Percentiles rank a stretch among this genome's conserved stretches.
phyloP scores from a whole-genome alignment of 2,113 vertebrate genomes.

The Rallus limicola region DNA sequence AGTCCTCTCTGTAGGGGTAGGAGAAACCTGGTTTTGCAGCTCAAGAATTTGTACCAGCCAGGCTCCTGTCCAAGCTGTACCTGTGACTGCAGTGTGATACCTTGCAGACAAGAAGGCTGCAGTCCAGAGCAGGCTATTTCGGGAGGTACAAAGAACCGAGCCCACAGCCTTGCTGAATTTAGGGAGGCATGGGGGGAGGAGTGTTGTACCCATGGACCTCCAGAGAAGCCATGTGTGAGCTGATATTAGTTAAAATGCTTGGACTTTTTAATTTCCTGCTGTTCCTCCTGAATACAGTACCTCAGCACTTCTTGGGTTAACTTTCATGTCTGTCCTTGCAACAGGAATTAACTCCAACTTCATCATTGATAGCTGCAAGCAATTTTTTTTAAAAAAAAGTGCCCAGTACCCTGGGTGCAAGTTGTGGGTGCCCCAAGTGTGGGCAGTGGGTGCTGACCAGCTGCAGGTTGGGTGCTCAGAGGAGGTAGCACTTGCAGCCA shows the following conservation, averaged over 20 bases:
- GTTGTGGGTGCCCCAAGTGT: neutral
- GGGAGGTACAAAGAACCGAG: neutral
- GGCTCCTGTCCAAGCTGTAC: neutral
- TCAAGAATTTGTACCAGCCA: neutral
- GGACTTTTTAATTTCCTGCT: neutral
- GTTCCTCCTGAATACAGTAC: neutral
- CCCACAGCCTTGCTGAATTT: neutral
- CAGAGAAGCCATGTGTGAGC: neutral
- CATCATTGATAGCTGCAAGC: neutral
- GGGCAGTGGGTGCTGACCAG: neutral
- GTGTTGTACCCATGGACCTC: neutral
- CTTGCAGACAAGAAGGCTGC: neutral
- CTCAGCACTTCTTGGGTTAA: neutral
- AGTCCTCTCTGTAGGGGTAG: neutral
- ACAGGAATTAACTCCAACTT: neutral
- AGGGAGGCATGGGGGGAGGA: neutral
- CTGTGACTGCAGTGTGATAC: neutral
- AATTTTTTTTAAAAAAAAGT: neutral
- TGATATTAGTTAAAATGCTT: neutral
- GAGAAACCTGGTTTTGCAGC: neutral
- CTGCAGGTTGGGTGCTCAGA: neutral
- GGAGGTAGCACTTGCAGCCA: neutral
- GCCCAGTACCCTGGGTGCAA: neutral
- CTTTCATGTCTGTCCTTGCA: rapidly evolving
- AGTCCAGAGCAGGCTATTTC: neutral